Evolutionary conservation across 35 echinoderm and acorn worm genomes (phyloP).

Genomic region (Patiria miniata): DNA sequence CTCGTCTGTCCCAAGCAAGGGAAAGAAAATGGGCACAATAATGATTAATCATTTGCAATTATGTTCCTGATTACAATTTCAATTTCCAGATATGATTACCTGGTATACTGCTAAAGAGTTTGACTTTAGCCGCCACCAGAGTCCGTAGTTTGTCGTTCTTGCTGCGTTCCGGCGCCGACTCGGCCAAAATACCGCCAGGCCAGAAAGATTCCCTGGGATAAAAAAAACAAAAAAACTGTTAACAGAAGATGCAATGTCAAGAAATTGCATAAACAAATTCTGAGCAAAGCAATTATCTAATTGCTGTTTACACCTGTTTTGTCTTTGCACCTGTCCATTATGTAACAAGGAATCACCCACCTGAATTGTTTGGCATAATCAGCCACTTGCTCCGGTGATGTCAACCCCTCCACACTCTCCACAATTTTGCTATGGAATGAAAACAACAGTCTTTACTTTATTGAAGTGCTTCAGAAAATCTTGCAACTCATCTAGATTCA

Average conservation of each 20-base stretch:
- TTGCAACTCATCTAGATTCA: no score
- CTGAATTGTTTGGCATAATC: conserved; percentile 92
- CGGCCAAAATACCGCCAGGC: conserved; percentile 83
- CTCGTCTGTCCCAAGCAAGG: conserved; percentile 70
- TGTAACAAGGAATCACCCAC: conserved; percentile 41
- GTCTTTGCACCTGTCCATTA: not conserved
- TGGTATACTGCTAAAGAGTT: conserved; percentile 88
- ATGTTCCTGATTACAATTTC: not conserved
- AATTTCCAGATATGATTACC: conserved; percentile 44
- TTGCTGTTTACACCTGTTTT: no score
- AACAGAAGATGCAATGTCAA: no score
- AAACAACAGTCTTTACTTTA: no score
- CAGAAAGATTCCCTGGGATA: conserved; percentile 86
- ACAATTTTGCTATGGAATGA: conserved; percentile 70
- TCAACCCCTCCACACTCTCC: conserved; percentile 84
- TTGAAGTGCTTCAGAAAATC: no score
- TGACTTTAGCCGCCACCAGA: conserved; percentile 73
- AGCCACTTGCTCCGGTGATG: conserved; percentile 86
- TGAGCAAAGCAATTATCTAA: no score
- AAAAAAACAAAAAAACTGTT: conserved; percentile 13
- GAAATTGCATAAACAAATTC: no score
- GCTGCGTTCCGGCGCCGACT: conserved; percentile 63
- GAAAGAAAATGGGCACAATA: not conserved
- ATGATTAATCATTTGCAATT: not conserved
- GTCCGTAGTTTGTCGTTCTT: conserved; percentile 76